Evolutionary conservation across 2,888 invertebrate species (phyloP).

Genomic region (Camptogramma bilineatum): DNA sequence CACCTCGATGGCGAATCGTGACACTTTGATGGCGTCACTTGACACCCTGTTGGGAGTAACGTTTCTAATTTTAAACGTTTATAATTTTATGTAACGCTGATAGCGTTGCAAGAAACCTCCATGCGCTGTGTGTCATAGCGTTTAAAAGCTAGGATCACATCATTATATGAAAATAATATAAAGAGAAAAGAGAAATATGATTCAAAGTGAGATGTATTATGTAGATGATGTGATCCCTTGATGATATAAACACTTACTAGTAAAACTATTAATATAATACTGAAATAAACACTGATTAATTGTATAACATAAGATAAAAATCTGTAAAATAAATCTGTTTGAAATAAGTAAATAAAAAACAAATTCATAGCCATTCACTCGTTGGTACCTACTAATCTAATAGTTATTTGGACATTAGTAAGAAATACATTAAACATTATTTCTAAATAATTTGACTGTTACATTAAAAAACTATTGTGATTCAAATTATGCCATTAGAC

Average conservation of each 20-base stretch:
- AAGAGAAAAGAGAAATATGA: neutral
- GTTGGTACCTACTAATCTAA: slow-evolving; percentile 35
- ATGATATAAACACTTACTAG: slow-evolving; percentile 19
- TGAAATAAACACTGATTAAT: slow-evolving; percentile 50
- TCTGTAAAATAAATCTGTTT: slow-evolving; percentile 45
- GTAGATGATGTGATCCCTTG: slow-evolving; percentile 7
- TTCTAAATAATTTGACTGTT: slow-evolving; percentile 53
- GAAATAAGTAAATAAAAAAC: slow-evolving; percentile 49
- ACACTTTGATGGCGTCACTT: neutral
- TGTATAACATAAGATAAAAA: slow-evolving; percentile 50
- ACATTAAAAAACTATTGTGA: slow-evolving; percentile 33
- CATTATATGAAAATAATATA: neutral
- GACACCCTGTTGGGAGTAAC: neutral
- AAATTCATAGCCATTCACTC: slow-evolving; percentile 53
- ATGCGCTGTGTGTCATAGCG: neutral
- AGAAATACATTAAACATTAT: slow-evolving; percentile 44
- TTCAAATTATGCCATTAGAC: slow-evolving; percentile 6
- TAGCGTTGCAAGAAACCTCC: neutral
- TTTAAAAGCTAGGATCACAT: slow-evolving; percentile 18
- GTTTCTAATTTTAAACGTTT: neutral
- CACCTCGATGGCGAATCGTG: neutral
- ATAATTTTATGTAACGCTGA: neutral
- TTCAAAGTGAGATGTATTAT: neutral
- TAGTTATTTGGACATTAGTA: slow-evolving; percentile 32
- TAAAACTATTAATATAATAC: slow-evolving; percentile 54